Base-by-base conservation (phyloP, 2,113 vertebrate genomes). In the Salvelinus alpinus region DNA sequence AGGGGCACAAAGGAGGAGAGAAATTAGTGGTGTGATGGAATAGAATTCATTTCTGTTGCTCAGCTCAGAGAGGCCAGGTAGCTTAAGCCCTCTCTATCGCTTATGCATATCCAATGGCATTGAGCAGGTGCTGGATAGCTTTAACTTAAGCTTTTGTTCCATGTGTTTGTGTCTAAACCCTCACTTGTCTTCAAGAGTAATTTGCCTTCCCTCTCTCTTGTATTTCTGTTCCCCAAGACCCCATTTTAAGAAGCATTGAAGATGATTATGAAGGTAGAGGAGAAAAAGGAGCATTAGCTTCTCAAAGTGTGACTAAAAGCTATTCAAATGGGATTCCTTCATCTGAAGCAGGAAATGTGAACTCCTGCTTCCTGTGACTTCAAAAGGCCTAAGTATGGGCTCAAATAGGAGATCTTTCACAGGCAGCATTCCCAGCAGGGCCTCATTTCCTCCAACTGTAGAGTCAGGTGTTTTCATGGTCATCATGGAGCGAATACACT, bases 1-100 rank as follows among this genome's bases (percentile, higher is more conserved):
- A 34, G 51, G 47, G 76, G 62, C 47, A 77, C 73, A 82, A 80
- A 78, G 84, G 65, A 65, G 78, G 78, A 78, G 84, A 83, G n/a
- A 73, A 80, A 81, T 83, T 9, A 67, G 73, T 70, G 11, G 72
- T 75, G 27, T 59, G 12, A 72, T 71, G n/a, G 72, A 18, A 54
- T 54, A 3, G 4, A 29, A 18, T 67, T 18, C 20, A n/a, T 27
- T 11, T 67, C 3, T 31, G 2, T 3, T 31, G 13, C 65, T 31
- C 27, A 2, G 25, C 18, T 65, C 11, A 13, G 25, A 12, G n/a
- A 27, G 64, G 13, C 20, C 62, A 25, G 62, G 62, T 64, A 14
- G 64, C 27, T 66, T 29, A 27, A 66, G 14, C 14, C 24, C 13
- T 24, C 64, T 54, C 8, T 16, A 31, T 27, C 1, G 24, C 27